phyloP scores from a whole-genome alignment of 2,113 vertebrate species.

The Phainopepla nitens region DNA sequence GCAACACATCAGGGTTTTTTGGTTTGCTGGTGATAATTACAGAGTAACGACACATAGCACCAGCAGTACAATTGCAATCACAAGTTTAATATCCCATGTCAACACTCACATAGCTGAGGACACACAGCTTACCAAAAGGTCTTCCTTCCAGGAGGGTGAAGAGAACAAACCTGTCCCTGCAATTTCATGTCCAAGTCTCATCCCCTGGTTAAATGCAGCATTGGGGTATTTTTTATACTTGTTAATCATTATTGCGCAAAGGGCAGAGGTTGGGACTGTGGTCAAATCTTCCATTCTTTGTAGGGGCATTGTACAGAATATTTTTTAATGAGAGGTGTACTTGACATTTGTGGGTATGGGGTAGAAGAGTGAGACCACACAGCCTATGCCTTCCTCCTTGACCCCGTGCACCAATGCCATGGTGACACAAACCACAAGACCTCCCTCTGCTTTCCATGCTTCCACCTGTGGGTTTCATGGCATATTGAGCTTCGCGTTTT shows the following conservation, averaged over 20 bases:
- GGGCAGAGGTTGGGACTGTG: background rate
- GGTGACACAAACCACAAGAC: background rate
- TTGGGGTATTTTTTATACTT: background rate
- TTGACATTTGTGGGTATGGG: background rate
- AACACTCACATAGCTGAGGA: background rate
- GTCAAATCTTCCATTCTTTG: background rate
- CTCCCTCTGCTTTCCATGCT: background rate
- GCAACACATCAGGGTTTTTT: background rate
- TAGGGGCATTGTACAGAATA: accelerated
- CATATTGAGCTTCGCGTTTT: background rate
- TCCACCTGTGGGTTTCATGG: background rate
- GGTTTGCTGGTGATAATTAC: background rate
- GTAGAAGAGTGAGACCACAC: accelerated
- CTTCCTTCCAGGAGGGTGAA: background rate
- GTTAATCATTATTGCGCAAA: background rate
- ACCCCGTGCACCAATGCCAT: no score
- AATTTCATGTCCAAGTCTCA: background rate
- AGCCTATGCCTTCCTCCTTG: accelerated
- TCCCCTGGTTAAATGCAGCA: background rate
- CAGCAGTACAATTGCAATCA: background rate
- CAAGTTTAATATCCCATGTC: background rate
- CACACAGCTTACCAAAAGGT: background rate
- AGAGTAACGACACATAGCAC: background rate
- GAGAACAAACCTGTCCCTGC: background rate
- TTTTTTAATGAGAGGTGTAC: background rate